Evolutionary conservation across 2,888 invertebrate species (phyloP), one percentile per base, ranked within the genome.

Genomic region (Empis stercorea): DNA sequence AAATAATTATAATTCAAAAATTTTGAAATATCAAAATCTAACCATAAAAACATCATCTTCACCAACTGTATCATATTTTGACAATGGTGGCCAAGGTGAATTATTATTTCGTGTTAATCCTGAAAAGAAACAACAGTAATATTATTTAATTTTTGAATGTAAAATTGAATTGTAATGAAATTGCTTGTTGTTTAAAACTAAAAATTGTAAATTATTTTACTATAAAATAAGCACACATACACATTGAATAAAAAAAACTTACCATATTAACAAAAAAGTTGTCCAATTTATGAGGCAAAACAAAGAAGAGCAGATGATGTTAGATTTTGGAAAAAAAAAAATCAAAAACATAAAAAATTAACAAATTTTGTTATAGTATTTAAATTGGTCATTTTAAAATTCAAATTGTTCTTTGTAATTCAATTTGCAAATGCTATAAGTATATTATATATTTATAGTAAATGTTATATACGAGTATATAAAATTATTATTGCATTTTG

Each of bases 41-140:
- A 92, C 92, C 87, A 92, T 91, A 72, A 94, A 94, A 58, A 94
- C 92, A 66, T 93, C 91, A 64, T 93, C 92, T 66, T 93, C 93
- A 54, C 87, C 88, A 53, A 84, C 84, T 61, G 87, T 76, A 68
- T 79, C 78, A 71, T 78, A 69, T 66, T 68, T 68, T 49, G 66
- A 62, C 48, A 66, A 55, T 57, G 64, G 62, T 51, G 64, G 63
- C 63, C 66, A 68, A 54, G 77, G 74, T 52, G 80, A 79, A 76
- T 79, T 80, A 17, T 38, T 11, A 27, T 40, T 40, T 13, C 40
- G 23, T 20, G n/a, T 27, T 10, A 40, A 20, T 7, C 40, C 40
- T 40, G 20, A 23, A 40, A 40, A 23, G 2, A 20, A n/a, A 40
- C 3, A 23, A 40, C n/a, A 27, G 50, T 51, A 47, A 52, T 49